Base-by-base conservation (phyloP, 2,888 invertebrate genomes). In the Epinotia ramella region DNA sequence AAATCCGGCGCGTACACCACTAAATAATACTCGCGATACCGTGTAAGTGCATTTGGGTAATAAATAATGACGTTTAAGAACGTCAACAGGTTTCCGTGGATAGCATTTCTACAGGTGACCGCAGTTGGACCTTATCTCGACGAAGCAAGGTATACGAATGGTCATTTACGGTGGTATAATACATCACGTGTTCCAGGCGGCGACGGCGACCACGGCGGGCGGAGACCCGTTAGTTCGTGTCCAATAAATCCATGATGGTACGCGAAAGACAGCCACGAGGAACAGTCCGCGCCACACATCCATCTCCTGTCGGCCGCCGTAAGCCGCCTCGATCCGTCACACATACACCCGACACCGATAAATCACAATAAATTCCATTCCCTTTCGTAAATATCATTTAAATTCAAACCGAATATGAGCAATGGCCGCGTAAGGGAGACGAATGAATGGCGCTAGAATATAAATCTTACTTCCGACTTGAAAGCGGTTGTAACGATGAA, bases 211-310 rank as follows among this genome's bases (percentile, higher is more conserved):
- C 57, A 57, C 66, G 20, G 72, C 66, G 57, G 28, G 56, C 53
- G 77, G 73, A 53, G 53, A 7, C 53, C 60, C 60, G 60, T 62
- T 62, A 33, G 28, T 62, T 28, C 60, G 60, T 62, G 60, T 33
- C 60, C 60, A 62, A 62, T 62, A 62, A 62, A 62, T 62, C n/a
- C 60, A 33, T 33, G 16, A 62, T 13, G 60, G 60, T 13, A 13
- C 16, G 33, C 60, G 18, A 89, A 90, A 89, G 91, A 93, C 89
- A 89, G 89, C 89, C 88, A 90, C 90, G 89, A 91, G 90, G 89
- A 89, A 91, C 88, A 84, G 79, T 82, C 82, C 80, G 82, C 80
- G 86, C 84, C 83, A 86, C 85, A 86, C 91, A 92, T 93, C 90
- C 89, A 91, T 93, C 92, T 89, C 84, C 85, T 88, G 91, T 93